phyloP scores from a whole-genome alignment of 2,113 vertebrate species.

The Phyllostomus hastatus region DNA sequence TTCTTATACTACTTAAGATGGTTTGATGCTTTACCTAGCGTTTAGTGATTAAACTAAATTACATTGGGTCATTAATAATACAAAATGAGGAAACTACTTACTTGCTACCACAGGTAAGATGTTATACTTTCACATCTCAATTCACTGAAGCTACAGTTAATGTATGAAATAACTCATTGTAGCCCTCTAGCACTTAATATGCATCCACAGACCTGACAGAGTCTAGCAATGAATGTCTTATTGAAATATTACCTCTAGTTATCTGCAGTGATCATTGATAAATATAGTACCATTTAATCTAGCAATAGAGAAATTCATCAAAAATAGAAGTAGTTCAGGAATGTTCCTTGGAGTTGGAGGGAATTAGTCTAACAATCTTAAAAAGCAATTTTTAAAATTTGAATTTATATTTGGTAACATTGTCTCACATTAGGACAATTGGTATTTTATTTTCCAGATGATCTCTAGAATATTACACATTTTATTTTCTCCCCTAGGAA shows the following conservation, averaged over 20 bases:
- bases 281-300: slow-evolving; percentile 17
- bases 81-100: not conserved
- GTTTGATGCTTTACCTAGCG: not conserved
- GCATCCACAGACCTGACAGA: not conserved
- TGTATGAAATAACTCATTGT: not conserved
- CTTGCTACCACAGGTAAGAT: not conserved
- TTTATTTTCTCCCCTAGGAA: slow-evolving; percentile 82
- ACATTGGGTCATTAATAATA: not conserved
- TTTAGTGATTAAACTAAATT: not conserved
- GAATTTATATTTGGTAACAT: slow-evolving; percentile 12
- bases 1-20: not conserved
- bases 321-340: not conserved
- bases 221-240: not conserved
- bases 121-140: not conserved
- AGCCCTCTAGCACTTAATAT: not conserved
- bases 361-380: not conserved
- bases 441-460: slow-evolving; percentile 40
- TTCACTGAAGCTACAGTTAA: not conserved
- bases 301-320: not conserved
- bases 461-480: slow-evolving; percentile 3
- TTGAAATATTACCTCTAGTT: slow-evolving; percentile 13
- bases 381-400: slow-evolving; percentile 28
- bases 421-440: slow-evolving; percentile 3
- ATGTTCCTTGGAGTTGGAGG: not conserved
- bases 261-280: not conserved